A percentile compares a stretch with the other conserved stretches of the same genome.
phyloP scores from a whole-genome alignment of 2,113 vertebrate species.

The Brachyhypopomus occidentalis region DNA sequence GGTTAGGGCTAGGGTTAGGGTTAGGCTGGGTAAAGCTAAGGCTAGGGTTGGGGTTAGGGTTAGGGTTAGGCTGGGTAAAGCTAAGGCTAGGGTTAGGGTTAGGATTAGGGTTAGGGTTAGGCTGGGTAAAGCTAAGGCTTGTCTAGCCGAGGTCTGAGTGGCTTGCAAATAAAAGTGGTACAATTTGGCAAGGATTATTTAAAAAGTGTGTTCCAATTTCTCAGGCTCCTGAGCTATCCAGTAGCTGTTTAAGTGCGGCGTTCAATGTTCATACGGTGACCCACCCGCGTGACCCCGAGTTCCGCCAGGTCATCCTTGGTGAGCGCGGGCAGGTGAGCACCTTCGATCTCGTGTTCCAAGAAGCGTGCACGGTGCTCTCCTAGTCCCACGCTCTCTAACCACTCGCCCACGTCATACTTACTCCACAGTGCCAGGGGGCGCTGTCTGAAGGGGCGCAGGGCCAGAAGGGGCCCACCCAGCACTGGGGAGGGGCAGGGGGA shows the following conservation, averaged over 20 bases:
- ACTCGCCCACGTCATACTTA: constrained; percentile 97
- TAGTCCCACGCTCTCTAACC: constrained; percentile 96
- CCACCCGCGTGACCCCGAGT: constrained; percentile 95
- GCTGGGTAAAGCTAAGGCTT: constrained; percentile 6
- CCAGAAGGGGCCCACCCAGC: constrained; percentile 79
- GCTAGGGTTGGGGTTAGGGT: no score
- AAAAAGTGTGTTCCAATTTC: constrained; percentile 37
- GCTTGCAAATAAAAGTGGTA: constrained; percentile 27
- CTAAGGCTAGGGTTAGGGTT: no score
- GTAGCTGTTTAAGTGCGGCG: constrained; percentile 90
- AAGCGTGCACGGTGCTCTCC: constrained; percentile 96
- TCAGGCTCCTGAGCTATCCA: constrained; percentile 84
- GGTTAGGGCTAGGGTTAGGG: no score
- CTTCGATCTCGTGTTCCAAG: constrained; percentile 97
- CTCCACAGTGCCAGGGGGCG: constrained; percentile 95
- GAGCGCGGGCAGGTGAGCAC: constrained; percentile 92
- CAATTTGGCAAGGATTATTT: constrained; percentile 34
- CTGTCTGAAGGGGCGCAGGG: constrained; percentile 92
- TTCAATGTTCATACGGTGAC: constrained; percentile 98
- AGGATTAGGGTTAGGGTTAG: no score
- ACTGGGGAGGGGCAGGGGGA: constrained; percentile 85
- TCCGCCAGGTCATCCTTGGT: constrained; percentile 98
- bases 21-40: no score
- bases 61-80: no score
- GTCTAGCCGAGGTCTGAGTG: constrained; percentile 16